Evolutionary conservation across 2,113 vertebrate species (phyloP), one percentile per base, ranked within the genome.

Genomic region (Cyprinodon variegatus): DNA sequence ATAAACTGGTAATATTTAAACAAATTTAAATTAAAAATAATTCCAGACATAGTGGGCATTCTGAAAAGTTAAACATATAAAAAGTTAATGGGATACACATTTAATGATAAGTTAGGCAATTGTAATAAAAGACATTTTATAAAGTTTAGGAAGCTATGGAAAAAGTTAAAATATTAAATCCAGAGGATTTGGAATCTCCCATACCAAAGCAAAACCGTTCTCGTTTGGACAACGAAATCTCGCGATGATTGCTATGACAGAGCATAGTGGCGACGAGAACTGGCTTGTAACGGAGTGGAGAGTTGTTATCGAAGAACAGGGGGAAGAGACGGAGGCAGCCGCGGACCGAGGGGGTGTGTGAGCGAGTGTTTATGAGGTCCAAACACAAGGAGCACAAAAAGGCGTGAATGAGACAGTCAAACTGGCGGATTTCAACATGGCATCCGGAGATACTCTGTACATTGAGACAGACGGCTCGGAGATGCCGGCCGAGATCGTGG

Each of bases 401-500:
- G 89, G 91, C 83, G 91, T 92, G 87, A 84, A 88, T 93, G 89
- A 91, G 50, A 91, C 71, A 87, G 87, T 83, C 91, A 93, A 94
- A 88, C 93, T 93, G 91, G 95, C 92, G 93, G 94, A 93, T 84
- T 92, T 90, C 93, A 88, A 95, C 87, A 99, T 98, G 97, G 97
- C 97, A 95, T 98, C 97, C 91, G 97, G 97, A 87, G 97, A 99
- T 88, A 98, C 97, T 83, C 95, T 98, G 64, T 99, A 98, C 90
- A 98, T 98, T 69, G 96, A 96, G 93, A 95, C 96, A 85, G 97
- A 99, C 92, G 97, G 96, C 95, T 96, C 97, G 86, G 97, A 98
- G 91, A 98, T 99, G 97, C 97, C 97, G 89, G 96, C 97, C 90
- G 97, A 98, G 93, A 96, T 98, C 88, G 97, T 98, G 94, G 97